A percentile compares a stretch with the other conserved stretches of the same genome.
Evolutionary conservation across 2,113 vertebrate genomes (phyloP).

Genomic region (Cyanistes caeruleus): DNA sequence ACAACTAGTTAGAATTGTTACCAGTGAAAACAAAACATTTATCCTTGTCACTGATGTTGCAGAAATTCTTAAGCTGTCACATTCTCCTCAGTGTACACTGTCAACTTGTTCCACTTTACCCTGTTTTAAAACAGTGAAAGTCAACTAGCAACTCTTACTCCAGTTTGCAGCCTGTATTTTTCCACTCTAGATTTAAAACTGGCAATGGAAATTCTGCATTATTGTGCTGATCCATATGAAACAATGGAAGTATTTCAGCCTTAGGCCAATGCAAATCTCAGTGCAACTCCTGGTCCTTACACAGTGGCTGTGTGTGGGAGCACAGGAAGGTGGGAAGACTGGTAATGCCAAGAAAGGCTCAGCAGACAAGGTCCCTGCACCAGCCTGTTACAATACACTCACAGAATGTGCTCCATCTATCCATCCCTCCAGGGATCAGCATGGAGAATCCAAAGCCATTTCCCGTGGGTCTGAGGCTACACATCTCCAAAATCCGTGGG

Average conservation of each 20-base stretch:
- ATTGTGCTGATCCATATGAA: neutral
- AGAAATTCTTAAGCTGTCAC: neutral
- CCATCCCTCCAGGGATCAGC: neutral
- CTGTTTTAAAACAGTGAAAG: neutral
- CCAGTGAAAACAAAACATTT: neutral
- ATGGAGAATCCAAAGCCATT: neutral
- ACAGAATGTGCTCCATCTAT: neutral
- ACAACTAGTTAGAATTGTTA: neutral
- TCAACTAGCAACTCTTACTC: neutral
- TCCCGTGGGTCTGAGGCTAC: neutral
- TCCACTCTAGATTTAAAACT: neutral
- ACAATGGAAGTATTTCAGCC: slow-evolving; percentile 5
- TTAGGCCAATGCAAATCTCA: neutral
- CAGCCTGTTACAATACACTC: neutral
- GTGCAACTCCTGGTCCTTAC: neutral
- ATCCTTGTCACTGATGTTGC: neutral
- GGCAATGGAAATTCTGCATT: neutral
- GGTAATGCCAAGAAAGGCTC: neutral
- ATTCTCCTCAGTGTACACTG: neutral
- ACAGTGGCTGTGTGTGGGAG: neutral
- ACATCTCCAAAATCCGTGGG: accelerated
- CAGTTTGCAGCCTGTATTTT: neutral
- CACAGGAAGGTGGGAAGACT: neutral
- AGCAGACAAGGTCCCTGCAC: neutral
- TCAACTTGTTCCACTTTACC: neutral